Conservation (phyloP, 2,888 invertebrate genomes). For the Sinotaia quadrata region DNA sequence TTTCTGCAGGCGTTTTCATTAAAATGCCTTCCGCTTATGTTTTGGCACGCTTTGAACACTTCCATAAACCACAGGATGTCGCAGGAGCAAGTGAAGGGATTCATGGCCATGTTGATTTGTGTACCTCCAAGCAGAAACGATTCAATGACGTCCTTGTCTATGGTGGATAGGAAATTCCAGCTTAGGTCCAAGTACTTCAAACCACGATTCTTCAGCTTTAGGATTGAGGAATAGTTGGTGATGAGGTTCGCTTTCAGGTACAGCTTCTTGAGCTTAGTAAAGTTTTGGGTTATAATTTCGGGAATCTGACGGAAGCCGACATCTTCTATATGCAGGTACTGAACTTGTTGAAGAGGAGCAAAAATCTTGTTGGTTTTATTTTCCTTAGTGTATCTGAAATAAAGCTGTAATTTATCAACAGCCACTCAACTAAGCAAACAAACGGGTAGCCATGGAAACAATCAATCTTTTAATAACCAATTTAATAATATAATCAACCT, state of each 20-base stretch:
- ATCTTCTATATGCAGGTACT: constrained; percentile 1
- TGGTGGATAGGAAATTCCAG: constrained; percentile 5
- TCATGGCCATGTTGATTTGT: constrained; percentile 5
- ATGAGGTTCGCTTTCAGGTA: neutral
- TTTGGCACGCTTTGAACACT: neutral
- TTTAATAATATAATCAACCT: neutral
- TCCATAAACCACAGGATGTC: constrained; percentile 13
- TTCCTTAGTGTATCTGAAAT: neutral
- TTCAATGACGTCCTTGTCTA: neutral
- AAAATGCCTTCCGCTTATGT: too few species aligned
- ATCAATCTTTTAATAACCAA: too few species aligned
- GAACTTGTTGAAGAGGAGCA: neutral
- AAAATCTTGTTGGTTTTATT: neutral
- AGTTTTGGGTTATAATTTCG: neutral
- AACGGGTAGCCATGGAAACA: too few species aligned
- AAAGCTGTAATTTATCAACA: too few species aligned
- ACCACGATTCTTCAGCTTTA: neutral
- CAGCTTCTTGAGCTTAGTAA: constrained; percentile 6
- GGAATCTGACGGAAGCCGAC: constrained; percentile 10
- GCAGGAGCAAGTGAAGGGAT: constrained; percentile 26
- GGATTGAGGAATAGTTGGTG: neutral
- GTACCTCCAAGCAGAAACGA: neutral
- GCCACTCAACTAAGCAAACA: too few species aligned
- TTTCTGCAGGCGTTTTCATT: too few species aligned
- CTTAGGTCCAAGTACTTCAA: constrained; percentile 11